phyloP scores from a whole-genome alignment of 2,113 vertebrate species.

The Rissa tridactyla region DNA sequence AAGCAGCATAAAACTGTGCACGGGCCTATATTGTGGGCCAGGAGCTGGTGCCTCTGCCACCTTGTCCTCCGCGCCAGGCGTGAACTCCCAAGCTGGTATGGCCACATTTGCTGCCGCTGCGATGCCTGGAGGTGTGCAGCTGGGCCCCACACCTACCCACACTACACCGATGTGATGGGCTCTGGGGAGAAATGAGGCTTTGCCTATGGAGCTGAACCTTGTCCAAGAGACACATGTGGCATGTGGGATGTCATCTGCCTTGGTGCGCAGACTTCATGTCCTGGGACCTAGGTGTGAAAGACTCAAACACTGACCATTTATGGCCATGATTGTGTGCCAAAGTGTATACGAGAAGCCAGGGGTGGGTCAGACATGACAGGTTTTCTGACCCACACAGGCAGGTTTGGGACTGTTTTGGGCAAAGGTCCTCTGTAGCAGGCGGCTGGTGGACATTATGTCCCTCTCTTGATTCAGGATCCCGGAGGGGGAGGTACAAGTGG shows the following conservation, averaged over 20 bases:
- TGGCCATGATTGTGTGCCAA: not conserved
- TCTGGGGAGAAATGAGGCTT: not conserved
- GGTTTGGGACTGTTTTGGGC: not conserved
- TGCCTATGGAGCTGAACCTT: not conserved
- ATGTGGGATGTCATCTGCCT: too few species aligned
- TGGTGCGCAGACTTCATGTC: not conserved
- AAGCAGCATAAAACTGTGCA: not conserved
- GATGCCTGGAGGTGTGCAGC: not conserved
- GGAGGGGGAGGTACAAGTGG: not conserved
- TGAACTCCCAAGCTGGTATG: not conserved
- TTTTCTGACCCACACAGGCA: not conserved
- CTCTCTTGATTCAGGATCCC: not conserved
- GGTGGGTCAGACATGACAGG: not conserved
- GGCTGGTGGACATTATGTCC: not conserved
- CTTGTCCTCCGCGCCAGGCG: not conserved
- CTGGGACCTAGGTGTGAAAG: not conserved
- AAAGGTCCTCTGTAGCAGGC: not conserved
- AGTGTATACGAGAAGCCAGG: rapidly evolving
- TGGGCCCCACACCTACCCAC: not conserved
- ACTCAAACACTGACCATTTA: rapidly evolving
- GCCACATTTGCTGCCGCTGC: rapidly evolving
- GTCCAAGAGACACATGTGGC: not conserved
- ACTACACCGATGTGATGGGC: rapidly evolving
- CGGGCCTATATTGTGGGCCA: rapidly evolving
- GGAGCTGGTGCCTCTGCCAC: not conserved